Conservation (phyloP, 2,888 invertebrate genomes). For the Torymus texanus region DNA sequence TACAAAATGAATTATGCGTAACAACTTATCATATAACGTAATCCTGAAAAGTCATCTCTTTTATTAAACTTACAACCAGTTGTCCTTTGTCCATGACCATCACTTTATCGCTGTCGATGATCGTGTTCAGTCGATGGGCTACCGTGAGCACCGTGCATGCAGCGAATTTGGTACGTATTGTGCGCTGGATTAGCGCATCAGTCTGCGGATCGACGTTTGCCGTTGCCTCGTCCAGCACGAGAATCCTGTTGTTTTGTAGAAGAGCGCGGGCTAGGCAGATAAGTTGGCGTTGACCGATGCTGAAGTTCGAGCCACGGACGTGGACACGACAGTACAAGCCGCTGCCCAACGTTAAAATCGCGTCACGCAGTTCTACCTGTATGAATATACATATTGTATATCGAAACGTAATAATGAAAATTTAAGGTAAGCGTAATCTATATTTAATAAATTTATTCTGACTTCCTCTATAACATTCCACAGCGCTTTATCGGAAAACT, state of each 20-base stretch:
- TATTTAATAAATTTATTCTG: slow-evolving; percentile 26
- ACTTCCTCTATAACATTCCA: slow-evolving; percentile 79
- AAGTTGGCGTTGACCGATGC: slow-evolving; percentile 92
- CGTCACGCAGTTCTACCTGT: slow-evolving; percentile 86
- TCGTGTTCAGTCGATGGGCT: slow-evolving; percentile 80
- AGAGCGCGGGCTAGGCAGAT: slow-evolving; percentile 88
- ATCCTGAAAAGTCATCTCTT: neutral
- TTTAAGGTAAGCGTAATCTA: neutral
- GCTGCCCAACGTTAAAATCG: slow-evolving; percentile 78
- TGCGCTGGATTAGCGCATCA: slow-evolving; percentile 77
- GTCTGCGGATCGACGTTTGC: slow-evolving; percentile 93
- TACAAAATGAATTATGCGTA: slow-evolving; percentile 9
- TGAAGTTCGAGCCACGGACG: slow-evolving; percentile 89
- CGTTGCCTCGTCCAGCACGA: slow-evolving; percentile 94
- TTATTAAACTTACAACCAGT: slow-evolving; percentile 68
- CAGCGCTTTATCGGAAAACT: slow-evolving; percentile 76
- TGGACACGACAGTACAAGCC: slow-evolving; percentile 83
- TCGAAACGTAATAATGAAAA: no score
- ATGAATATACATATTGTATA: slow-evolving; percentile 47
- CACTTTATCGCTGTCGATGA: slow-evolving; percentile 80
- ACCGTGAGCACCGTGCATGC: slow-evolving; percentile 79
- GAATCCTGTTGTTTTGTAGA: slow-evolving; percentile 77
- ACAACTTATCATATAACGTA: neutral
- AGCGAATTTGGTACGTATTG: slow-evolving; percentile 77
- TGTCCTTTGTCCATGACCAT: slow-evolving; percentile 78